Conservation (phyloP, 1,140 invertebrate species). For the Zaprionus ornatus region DNA sequence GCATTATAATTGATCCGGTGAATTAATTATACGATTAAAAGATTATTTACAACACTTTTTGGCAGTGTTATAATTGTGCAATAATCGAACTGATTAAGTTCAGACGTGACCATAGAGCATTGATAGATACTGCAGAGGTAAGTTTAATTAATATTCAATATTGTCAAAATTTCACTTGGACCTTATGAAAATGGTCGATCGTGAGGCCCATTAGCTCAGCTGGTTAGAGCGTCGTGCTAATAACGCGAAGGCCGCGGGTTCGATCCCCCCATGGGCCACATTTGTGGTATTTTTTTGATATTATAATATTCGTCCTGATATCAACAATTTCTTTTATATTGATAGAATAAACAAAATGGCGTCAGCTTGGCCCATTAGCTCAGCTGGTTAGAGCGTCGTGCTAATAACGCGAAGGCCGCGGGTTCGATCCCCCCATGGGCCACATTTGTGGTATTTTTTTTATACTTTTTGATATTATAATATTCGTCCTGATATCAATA, state of each 20-base stretch:
- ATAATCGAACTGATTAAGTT: conserved; percentile 18
- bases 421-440: conserved; percentile 85
- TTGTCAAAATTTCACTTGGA: not conserved
- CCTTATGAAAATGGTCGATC: not conserved
- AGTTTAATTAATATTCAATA: conserved; percentile 10
- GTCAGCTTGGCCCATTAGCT: conserved; percentile 84
- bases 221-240: conserved; percentile 86
- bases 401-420: conserved; percentile 87
- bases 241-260: conserved; percentile 87
- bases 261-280: conserved; percentile 85
- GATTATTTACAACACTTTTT: conserved; percentile 25
- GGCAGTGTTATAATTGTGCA: conserved; percentile 18
- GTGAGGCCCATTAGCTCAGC: conserved; percentile 84
- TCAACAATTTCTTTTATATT: not conserved
- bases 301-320: not conserved
- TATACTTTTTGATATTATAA: not conserved
- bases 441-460: conserved; percentile 21
- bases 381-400: conserved; percentile 85
- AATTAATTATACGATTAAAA: conserved; percentile 35
- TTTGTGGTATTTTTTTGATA: not conserved
- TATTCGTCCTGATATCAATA: not conserved
- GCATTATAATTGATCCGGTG: conserved; percentile 25
- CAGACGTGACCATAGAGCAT: not conserved
- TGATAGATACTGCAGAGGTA: conserved; percentile 10
- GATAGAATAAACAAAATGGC: conserved; percentile 3